Evolutionary conservation across 2,797 vertebrate species (phyloP), one percentile per base, ranked within the genome.

Genomic region (Lutjanus campechanus): DNA sequence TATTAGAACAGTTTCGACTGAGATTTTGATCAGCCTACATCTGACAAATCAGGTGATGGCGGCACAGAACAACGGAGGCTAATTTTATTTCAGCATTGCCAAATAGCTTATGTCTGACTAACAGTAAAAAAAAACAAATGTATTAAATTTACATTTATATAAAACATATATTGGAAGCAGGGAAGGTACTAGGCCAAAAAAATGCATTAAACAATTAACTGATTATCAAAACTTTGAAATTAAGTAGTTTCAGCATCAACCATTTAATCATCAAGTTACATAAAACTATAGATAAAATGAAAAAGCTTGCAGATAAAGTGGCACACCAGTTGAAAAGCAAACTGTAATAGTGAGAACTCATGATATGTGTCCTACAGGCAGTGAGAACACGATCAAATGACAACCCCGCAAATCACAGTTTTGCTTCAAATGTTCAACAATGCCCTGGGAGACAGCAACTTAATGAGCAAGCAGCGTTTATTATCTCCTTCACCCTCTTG

Each of bases 401-500:
- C 22, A 47, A 8, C 3, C 19, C 11, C 12, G 49, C 15, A 2
- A 17, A 62, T 55, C 72, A 46, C 56, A 70, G 66, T 49, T 49
- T 40, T 54, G 51, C 58, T 71, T 68, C 36, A 70, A 47, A 69
- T 19, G 25, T 41, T 72, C 5, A 55, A 15, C 74, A 74, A 51
- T 4, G 64, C 61, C 74, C 46, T 0, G 20, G 8, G 61, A 82
- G 65, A 73, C 63, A 17, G 44, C 1, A 13, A 20, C 11, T 11
- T 49, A 15, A 82, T 69, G 67, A 73, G 25, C 9, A 5, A 71
- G 59, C 67, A 19, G 64, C 20, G 0, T 69, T 71, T 36, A 61
- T 62, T 9, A 29, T 41, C 53, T 74, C 47, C 79, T 63, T 72
- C 64, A 36, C 43, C 65, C 46, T 64, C 70, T 22, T 19, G 29